phyloP scores from a whole-genome alignment of 2,888 invertebrate genomes.

The Timema cristinae region DNA sequence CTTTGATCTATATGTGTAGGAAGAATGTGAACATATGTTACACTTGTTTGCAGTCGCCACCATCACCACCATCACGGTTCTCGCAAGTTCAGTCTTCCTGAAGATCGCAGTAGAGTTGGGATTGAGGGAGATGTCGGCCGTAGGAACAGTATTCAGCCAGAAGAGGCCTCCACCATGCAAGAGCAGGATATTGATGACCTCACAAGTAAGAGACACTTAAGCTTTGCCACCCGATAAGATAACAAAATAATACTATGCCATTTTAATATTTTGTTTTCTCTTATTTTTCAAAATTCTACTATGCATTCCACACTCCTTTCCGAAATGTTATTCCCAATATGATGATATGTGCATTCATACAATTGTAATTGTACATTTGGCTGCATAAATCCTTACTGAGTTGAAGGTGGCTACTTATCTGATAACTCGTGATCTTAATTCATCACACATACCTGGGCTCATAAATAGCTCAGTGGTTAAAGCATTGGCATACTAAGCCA shows the following conservation, averaged over 20 bases:
- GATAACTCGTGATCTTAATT: too few species aligned
- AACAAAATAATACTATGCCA: background rate
- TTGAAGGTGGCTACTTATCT: too few species aligned
- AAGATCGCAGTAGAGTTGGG: slow-evolving; percentile 46
- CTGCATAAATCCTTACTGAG: too few species aligned
- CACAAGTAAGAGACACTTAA: slow-evolving; percentile 46
- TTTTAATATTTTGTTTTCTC: background rate
- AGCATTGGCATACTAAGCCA: too few species aligned
- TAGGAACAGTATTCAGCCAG: slow-evolving; percentile 64
- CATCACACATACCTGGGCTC: too few species aligned
- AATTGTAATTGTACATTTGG: too few species aligned
- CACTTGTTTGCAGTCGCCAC: slow-evolving; percentile 48
- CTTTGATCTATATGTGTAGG: background rate
- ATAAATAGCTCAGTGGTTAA: too few species aligned
- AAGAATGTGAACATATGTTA: background rate
- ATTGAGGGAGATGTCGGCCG: slow-evolving; percentile 43
- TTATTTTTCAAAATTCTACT: too few species aligned
- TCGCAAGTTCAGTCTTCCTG: slow-evolving; percentile 72
- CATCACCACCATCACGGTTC: slow-evolving; percentile 60
- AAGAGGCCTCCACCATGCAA: slow-evolving; percentile 67
- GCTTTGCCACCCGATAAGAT: background rate
- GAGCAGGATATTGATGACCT: slow-evolving; percentile 79
- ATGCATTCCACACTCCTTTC: too few species aligned
- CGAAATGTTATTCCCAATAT: too few species aligned
- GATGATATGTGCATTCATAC: too few species aligned